Evolutionary conservation across 2,888 invertebrate genomes (phyloP).

Genomic region (Flexamia atlantica): DNA sequence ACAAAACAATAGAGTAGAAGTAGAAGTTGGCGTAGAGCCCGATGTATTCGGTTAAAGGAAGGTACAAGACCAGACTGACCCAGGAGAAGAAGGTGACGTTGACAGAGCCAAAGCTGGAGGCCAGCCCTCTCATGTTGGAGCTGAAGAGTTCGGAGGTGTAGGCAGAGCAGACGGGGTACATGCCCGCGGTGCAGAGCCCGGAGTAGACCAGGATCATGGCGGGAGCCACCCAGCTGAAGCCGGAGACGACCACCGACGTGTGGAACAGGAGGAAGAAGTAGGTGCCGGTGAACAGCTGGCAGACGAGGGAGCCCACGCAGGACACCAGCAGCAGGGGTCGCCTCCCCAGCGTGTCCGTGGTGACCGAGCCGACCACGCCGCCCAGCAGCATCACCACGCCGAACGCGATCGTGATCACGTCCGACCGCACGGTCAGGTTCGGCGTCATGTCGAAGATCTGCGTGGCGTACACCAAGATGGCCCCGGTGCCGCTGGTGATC

Average conservation of each 20-base stretch:
- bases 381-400: slow-evolving; percentile 65
- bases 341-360: slow-evolving; percentile 66
- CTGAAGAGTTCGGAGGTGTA: slow-evolving; percentile 45
- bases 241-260: slow-evolving; percentile 71
- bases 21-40: slow-evolving; percentile 45
- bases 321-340: slow-evolving; percentile 67
- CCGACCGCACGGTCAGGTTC: slow-evolving; percentile 53
- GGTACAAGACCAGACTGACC: neutral
- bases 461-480: slow-evolving; percentile 66
- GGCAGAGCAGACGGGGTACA: slow-evolving; percentile 69
- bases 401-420: slow-evolving; percentile 59
- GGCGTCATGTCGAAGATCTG: slow-evolving; percentile 64
- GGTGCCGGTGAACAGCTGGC: slow-evolving; percentile 53
- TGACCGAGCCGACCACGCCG: slow-evolving; percentile 61
- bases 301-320: slow-evolving; percentile 61
- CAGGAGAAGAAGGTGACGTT: neutral
- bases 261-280: slow-evolving; percentile 65
- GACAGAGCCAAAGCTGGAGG: slow-evolving; percentile 10
- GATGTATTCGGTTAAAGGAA: neutral
- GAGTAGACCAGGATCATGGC: slow-evolving; percentile 79
- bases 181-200: slow-evolving; percentile 78
- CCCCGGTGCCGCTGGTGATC: slow-evolving; percentile 64
- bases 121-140: slow-evolving; percentile 33
- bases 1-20: slow-evolving; percentile 1
- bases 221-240: slow-evolving; percentile 75